These are phyloP conservation scores for Harpegnathos saltator DNA, from an alignment of 1,140 invertebrate genomes.

Conservation along the genomic window DNA sequence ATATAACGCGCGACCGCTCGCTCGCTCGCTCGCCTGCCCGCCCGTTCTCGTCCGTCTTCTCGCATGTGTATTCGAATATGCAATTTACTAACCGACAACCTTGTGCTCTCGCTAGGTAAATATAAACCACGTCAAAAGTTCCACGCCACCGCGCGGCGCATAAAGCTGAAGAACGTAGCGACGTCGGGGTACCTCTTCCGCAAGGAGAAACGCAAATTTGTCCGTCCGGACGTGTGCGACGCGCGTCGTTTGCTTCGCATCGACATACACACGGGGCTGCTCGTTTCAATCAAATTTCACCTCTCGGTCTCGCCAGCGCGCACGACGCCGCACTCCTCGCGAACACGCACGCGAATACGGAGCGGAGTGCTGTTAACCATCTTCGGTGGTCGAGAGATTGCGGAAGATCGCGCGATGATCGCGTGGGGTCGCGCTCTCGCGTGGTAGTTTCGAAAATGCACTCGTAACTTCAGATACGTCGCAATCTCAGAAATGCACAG, in stretches of 20 bases:
- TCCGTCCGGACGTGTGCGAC: not conserved
- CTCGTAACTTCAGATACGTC: too few species aligned
- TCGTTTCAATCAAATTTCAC: constrained; percentile 24
- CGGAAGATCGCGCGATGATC: not conserved
- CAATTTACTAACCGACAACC: constrained; percentile 70
- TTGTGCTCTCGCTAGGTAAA: constrained; percentile 64
- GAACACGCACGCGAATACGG: not conserved
- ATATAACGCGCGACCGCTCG: constrained; percentile 23
- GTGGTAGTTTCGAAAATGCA: too few species aligned
- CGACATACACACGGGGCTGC: not conserved
- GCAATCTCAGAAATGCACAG: not conserved
- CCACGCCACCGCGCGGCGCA: not conserved
- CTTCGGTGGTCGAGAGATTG: not conserved
- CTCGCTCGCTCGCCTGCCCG: too few species aligned
- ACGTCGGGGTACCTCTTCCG: not conserved
- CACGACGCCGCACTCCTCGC: not conserved
- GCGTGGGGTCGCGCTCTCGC: too few species aligned
- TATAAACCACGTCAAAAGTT: constrained; percentile 72
- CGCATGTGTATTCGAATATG: constrained; percentile 67
- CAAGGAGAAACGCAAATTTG: constrained; percentile 30
- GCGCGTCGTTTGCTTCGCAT: not conserved
- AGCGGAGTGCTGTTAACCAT: not conserved
- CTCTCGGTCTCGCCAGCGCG: not conserved
- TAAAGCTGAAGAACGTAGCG: constrained; percentile 31
- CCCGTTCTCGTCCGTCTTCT: constrained; percentile 3